A percentile compares a stretch with the other conserved stretches of the same genome.
phyloP scores from a whole-genome alignment of 2,797 vertebrate genomes.

The Vipera ursinii region DNA sequence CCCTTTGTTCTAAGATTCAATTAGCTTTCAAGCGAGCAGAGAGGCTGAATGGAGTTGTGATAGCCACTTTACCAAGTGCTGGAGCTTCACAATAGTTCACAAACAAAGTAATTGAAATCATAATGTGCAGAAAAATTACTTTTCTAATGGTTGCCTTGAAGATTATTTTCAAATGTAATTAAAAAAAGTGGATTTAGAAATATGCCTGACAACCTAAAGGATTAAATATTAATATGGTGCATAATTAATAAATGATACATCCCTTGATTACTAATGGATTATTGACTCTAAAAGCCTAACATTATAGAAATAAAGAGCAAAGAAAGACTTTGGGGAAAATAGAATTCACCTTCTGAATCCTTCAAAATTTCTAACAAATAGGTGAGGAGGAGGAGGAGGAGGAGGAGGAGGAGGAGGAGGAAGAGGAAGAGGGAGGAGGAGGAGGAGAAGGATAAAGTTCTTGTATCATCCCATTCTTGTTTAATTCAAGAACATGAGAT shows the following conservation, averaged over 20 bases:
- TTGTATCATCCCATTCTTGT: not conserved
- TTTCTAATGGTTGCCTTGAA: slow-evolving; percentile 79
- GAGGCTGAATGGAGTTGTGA: slow-evolving; percentile 50
- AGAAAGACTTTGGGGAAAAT: slow-evolving; percentile 73
- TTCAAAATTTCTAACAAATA: slow-evolving; percentile 33
- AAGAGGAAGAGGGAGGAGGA: not conserved
- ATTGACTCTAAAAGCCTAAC: slow-evolving; percentile 80
- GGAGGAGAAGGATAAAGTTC: not conserved
- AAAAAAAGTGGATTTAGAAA: slow-evolving; percentile 80
- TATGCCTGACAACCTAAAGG: slow-evolving; percentile 72
- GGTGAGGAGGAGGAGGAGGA: slow-evolving; percentile 5
- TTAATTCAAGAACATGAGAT: not conserved
- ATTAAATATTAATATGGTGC: slow-evolving; percentile 80
- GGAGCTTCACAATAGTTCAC: slow-evolving; percentile 59
- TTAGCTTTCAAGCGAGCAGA: slow-evolving; percentile 59
- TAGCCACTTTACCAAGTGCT: slow-evolving; percentile 68
- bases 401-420: too few species aligned
- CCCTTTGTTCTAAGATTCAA: slow-evolving; percentile 52
- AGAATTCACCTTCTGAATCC: slow-evolving; percentile 61
- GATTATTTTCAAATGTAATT: slow-evolving; percentile 81
- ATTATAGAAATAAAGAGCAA: slow-evolving; percentile 77
- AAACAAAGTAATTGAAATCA: slow-evolving; percentile 71
- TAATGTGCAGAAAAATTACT: slow-evolving; percentile 73
- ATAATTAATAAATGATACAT: slow-evolving; percentile 84
- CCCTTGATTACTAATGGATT: slow-evolving; percentile 82